Evolutionary conservation across 2,797 vertebrate species (phyloP).

Genomic region (Knipowitschia caucasica): DNA sequence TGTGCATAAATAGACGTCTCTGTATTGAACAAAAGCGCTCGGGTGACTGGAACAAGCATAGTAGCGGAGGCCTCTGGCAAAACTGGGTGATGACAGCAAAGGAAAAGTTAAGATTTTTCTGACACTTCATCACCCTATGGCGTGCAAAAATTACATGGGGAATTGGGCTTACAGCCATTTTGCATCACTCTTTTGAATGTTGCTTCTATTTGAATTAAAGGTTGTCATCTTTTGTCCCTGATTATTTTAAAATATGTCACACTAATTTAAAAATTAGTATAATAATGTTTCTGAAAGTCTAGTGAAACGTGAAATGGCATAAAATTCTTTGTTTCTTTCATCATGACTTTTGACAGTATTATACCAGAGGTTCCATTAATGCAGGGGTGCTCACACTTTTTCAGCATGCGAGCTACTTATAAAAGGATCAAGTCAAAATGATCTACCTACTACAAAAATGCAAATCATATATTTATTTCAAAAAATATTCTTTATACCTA

Average conservation of each 20-base stretch:
- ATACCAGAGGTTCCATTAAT: neutral
- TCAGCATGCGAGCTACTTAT: too few species aligned
- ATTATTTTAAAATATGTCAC: neutral
- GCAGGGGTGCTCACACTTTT: neutral
- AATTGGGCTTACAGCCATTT: conserved; percentile 3
- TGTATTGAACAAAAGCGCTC: conserved; percentile 48
- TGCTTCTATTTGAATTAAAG: neutral
- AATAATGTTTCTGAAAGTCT: neutral
- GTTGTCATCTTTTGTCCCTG: neutral
- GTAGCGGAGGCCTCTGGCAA: conserved; percentile 24
- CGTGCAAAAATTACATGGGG: conserved; percentile 8
- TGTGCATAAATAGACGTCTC: conserved; percentile 46
- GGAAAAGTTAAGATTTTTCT: conserved; percentile 31
- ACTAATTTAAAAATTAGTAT: neutral
- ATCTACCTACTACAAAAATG: too few species aligned
- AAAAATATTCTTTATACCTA: too few species aligned
- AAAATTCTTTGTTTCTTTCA: neutral
- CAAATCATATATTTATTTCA: too few species aligned
- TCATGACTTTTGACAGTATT: neutral
- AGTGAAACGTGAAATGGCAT: neutral
- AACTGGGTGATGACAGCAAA: conserved; percentile 33
- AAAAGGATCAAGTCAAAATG: too few species aligned
- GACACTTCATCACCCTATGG: conserved; percentile 12
- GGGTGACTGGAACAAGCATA: conserved; percentile 31
- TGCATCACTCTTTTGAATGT: neutral